A percentile compares a stretch with the other conserved stretches of the same genome.
Evolutionary conservation across 1,140 invertebrate species (phyloP).

Genomic region (Pomacea maculata): DNA sequence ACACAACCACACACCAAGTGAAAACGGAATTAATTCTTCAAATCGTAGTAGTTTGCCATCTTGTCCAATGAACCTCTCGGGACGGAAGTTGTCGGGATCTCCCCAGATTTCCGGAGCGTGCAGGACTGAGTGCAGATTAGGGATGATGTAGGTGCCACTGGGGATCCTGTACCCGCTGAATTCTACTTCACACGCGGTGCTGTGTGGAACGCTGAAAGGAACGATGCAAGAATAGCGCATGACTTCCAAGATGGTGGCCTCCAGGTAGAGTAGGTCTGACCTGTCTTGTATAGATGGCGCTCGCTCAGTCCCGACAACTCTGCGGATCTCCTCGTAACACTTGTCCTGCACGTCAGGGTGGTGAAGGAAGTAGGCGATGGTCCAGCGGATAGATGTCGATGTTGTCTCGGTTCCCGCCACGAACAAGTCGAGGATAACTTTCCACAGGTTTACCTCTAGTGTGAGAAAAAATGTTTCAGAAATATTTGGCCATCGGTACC

Average conservation of each 20-base stretch:
- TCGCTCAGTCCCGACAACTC: conserved; percentile 78
- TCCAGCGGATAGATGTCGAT: conserved; percentile 69
- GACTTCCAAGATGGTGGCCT: conserved; percentile 57
- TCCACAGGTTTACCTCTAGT: conserved; percentile 24
- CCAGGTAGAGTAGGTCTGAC: conserved; percentile 36
- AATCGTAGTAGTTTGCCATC: conserved; percentile 48
- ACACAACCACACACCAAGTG: conserved; percentile 5
- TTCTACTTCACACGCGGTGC: conserved; percentile 46
- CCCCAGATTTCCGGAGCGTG: conserved; percentile 70
- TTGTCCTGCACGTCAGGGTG: conserved; percentile 78
- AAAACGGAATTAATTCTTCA: conserved; percentile 49
- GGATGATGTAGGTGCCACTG: conserved; percentile 56
- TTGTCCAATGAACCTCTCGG: conserved; percentile 71
- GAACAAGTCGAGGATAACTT: conserved; percentile 24
- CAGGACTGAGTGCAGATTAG: conserved; percentile 59
- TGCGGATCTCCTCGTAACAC: conserved; percentile 87
- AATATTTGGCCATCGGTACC: too few relatives aligned
- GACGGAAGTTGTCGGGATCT: conserved; percentile 76
- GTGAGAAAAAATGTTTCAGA: too few relatives aligned
- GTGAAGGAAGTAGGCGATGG: conserved; percentile 81
- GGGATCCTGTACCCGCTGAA: conserved; percentile 60
- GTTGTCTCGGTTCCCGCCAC: conserved; percentile 41
- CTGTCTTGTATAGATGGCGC: conserved; percentile 83
- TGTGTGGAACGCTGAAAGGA: conserved; percentile 61
- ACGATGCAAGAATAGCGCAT: conserved; percentile 60